These are phyloP conservation scores for Orycteropus afer DNA, from an alignment of 2,113 vertebrate species.

Conservation along the genomic window DNA sequence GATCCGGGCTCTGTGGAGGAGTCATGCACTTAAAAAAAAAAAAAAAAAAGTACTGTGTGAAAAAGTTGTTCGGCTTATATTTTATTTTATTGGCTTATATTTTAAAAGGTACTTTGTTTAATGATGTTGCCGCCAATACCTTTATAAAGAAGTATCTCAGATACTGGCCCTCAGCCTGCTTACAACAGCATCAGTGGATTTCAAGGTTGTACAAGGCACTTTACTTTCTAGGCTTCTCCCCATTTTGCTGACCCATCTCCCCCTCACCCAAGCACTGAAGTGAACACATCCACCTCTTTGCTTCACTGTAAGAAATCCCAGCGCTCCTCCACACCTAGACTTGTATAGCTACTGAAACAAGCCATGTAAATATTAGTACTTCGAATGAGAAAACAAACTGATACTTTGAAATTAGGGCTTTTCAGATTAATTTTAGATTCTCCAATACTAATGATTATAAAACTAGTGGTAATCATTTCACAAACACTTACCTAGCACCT, in stretches of 20 bases:
- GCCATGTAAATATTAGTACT: neutral
- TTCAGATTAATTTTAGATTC: neutral
- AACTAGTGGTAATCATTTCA: neutral
- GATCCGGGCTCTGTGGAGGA: slow-evolving; percentile 96
- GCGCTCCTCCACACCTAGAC: neutral
- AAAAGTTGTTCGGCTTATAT: neutral
- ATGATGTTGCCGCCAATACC: neutral
- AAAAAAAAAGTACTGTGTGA: neutral
- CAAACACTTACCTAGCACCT: neutral
- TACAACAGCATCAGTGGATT: rapidly evolving
- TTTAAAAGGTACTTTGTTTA: neutral
- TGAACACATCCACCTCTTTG: neutral
- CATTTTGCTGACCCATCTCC: neutral
- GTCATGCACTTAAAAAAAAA: slow-evolving; percentile 93
- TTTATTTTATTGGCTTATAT: neutral
- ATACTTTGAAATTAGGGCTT: neutral
- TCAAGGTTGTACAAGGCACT: rapidly evolving
- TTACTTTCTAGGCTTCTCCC: neutral
- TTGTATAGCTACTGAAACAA: neutral
- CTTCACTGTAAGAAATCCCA: neutral
- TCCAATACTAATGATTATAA: neutral
- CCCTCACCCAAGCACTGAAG: neutral
- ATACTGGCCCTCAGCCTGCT: neutral
- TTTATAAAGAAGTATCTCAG: neutral
- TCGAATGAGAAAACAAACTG: neutral